phyloP scores from a whole-genome alignment of 2,797 vertebrate species.

The Hippopotamyrus pictus region DNA sequence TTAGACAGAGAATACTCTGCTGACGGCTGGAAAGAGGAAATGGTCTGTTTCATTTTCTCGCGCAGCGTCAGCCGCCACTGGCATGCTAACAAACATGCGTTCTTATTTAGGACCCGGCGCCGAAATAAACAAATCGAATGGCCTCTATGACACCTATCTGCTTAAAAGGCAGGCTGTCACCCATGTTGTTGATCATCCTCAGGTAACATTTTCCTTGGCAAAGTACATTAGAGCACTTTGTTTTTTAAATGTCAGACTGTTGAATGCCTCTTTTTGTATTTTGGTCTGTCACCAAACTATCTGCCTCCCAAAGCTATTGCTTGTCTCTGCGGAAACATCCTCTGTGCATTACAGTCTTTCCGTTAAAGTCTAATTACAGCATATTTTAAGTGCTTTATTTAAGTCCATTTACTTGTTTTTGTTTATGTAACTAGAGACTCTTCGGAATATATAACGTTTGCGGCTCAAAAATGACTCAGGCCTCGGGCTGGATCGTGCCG shows the following conservation, averaged over 20 bases:
- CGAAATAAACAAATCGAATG: constrained; percentile 51
- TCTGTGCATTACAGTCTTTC: neutral
- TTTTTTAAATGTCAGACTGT: neutral
- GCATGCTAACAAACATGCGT: constrained; percentile 46
- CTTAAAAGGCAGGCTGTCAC: constrained; percentile 32
- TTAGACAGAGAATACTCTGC: constrained; percentile 38
- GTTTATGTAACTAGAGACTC: neutral
- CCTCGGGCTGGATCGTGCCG: neutral
- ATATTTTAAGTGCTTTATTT: neutral
- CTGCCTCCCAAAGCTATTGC: neutral
- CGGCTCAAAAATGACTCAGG: neutral
- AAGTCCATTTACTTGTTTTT: neutral
- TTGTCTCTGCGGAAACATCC: neutral
- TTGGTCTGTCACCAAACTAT: neutral
- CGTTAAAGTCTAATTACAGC: neutral
- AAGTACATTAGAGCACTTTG: neutral
- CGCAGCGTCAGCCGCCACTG: constrained; percentile 40
- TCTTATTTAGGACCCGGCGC: constrained; percentile 53
- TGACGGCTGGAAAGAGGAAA: constrained; percentile 69
- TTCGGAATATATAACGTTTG: neutral
- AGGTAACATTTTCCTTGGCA: neutral
- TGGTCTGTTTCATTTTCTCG: constrained; percentile 47
- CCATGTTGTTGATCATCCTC: neutral
- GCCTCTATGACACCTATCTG: constrained; percentile 54
- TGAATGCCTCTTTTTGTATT: neutral